phyloP scores from a whole-genome alignment of 2,888 invertebrate species.

The Aleiodes testaceus region DNA sequence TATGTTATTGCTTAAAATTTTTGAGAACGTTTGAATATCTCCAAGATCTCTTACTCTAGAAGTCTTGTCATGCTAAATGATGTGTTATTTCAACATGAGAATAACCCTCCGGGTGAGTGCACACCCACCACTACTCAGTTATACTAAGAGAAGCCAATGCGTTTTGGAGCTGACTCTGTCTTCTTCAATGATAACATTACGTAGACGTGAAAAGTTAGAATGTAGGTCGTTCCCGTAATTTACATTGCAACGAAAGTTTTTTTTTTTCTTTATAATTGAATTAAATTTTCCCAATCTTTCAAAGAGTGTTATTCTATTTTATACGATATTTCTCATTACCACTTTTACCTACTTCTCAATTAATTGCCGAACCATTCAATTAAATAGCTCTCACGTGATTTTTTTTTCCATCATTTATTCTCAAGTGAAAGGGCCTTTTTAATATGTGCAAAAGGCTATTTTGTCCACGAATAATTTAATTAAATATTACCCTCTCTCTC shows the following conservation, averaged over 20 bases:
- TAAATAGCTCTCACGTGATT: no score
- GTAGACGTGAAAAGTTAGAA: slow-evolving; percentile 17
- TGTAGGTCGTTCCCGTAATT: background rate
- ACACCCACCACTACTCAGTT: slow-evolving; percentile 5
- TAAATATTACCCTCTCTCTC: no score
- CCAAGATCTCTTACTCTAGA: background rate
- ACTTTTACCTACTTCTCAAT: no score
- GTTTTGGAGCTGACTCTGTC: slow-evolving; percentile 20
- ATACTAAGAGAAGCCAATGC: slow-evolving; percentile 11
- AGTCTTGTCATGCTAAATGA: slow-evolving; percentile 13
- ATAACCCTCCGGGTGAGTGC: slow-evolving; percentile 1
- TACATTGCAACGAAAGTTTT: background rate
- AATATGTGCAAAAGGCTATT: no score
- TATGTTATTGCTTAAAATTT: background rate
- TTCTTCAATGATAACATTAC: slow-evolving; percentile 2
- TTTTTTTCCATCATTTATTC: no score
- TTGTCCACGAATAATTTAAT: no score
- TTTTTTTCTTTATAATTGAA: background rate
- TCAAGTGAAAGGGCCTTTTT: no score
- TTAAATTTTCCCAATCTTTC: background rate
- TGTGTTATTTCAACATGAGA: slow-evolving; percentile 12
- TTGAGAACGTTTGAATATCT: background rate
- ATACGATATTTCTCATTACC: no score
- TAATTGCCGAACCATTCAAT: no score
- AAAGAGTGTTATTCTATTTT: background rate